Evolutionary conservation across 1,140 invertebrate genomes (phyloP).

Genomic region (Sinonovacula constricta): DNA sequence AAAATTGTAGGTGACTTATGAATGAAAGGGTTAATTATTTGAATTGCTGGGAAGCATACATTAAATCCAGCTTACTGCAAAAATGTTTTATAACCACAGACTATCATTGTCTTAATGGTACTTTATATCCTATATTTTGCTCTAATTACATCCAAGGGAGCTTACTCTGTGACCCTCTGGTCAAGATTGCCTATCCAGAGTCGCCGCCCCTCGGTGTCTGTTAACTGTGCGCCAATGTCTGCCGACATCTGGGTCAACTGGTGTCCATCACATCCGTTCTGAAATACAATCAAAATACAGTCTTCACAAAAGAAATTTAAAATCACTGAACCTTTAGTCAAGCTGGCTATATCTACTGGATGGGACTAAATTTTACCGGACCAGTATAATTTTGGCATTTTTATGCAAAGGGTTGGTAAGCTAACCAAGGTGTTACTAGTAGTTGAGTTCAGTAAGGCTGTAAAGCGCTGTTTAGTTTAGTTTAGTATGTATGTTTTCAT

Average conservation of each 20-base stretch:
- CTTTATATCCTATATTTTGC: neutral
- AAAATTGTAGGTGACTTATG: slow-evolving; percentile 60
- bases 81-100: neutral
- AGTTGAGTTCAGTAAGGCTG: no score
- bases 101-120: neutral
- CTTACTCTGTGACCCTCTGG: slow-evolving; percentile 94
- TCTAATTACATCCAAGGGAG: no score
- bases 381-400: no score
- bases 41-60: neutral
- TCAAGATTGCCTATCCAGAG: slow-evolving; percentile 96
- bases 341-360: no score
- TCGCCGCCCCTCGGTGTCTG: slow-evolving; percentile 83
- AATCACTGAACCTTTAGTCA: neutral
- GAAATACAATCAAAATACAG: slow-evolving; percentile 4
- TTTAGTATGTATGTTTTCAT: no score
- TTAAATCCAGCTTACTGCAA: neutral
- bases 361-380: no score
- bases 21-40: no score
- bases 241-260: slow-evolving; percentile 53
- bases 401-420: no score
- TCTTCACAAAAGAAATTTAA: no score
- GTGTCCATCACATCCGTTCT: slow-evolving; percentile 41
- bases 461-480: no score
- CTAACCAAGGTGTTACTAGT: no score
- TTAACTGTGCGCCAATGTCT: no score